Conservation (phyloP, 2,113 vertebrate genomes). For the Porphyrio hochstetteri region DNA sequence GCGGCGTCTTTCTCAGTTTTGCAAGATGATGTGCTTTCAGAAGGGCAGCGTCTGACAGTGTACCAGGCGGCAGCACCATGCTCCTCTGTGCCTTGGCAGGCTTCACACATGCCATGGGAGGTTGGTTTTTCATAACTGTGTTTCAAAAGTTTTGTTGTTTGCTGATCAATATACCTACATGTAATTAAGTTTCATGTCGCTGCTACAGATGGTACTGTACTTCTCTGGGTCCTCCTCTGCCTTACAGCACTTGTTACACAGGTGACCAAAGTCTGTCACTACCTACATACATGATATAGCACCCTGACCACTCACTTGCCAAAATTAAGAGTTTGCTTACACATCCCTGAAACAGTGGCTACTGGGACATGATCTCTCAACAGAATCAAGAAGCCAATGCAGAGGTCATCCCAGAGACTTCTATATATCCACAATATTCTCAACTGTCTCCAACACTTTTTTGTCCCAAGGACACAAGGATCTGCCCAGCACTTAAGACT, state of each 20-base stretch:
- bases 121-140: background rate
- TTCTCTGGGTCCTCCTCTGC: background rate
- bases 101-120: background rate
- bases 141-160: background rate
- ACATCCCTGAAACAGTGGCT: background rate
- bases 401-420: background rate
- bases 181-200: background rate
- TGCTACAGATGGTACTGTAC: background rate
- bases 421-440: background rate
- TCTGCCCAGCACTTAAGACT: background rate
- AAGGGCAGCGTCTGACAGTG: background rate
- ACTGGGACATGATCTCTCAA: background rate
- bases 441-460: background rate
- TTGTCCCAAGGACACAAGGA: background rate
- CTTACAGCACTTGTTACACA: background rate
- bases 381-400: background rate
- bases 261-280: background rate
- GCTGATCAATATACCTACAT: background rate
- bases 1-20: background rate
- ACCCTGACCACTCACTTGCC: background rate
- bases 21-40: conserved; percentile 1
- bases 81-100: background rate
- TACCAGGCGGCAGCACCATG: background rate
- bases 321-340: background rate
- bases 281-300: background rate